These are phyloP conservation scores for Congeria kusceri DNA, from an alignment of 2,888 invertebrate genomes.

Conservation along the genomic window DNA sequence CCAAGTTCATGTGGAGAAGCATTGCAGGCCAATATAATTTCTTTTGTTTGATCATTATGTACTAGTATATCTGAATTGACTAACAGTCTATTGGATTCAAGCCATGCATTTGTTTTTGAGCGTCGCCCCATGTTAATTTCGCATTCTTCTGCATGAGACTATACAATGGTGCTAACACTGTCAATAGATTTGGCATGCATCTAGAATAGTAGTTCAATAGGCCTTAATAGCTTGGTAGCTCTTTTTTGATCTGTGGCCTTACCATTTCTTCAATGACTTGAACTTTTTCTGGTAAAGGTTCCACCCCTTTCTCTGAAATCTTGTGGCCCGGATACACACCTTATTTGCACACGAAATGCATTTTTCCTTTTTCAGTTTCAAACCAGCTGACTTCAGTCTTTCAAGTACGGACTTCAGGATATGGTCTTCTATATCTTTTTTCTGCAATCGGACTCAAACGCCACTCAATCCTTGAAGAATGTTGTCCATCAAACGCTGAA, in stretches of 20 bases:
- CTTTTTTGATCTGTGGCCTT: background rate
- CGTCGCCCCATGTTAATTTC: background rate
- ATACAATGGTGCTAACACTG: background rate
- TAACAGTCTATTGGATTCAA: background rate
- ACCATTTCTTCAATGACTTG: background rate
- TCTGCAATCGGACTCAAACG: background rate
- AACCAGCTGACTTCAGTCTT: background rate
- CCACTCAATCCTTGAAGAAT: background rate
- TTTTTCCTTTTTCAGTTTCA: background rate
- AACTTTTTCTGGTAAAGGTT: background rate
- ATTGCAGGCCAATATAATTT: background rate
- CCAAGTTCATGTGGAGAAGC: too few species aligned
- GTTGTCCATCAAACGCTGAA: background rate
- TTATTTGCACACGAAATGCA: background rate
- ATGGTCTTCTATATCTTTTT: background rate
- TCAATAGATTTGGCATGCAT: background rate
- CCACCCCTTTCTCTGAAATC: background rate
- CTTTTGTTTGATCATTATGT: background rate
- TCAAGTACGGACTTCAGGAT: background rate
- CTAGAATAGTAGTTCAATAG: background rate
- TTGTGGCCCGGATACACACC: background rate
- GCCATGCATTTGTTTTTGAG: background rate
- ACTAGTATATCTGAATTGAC: background rate
- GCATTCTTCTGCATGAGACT: background rate
- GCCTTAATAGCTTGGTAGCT: background rate